A percentile compares a stretch with the other conserved stretches of the same genome.
Evolutionary conservation across 37 sponge, comb jelly and placozoan genomes (phyloP).

Genomic region (Aplysina aerophoba): DNA sequence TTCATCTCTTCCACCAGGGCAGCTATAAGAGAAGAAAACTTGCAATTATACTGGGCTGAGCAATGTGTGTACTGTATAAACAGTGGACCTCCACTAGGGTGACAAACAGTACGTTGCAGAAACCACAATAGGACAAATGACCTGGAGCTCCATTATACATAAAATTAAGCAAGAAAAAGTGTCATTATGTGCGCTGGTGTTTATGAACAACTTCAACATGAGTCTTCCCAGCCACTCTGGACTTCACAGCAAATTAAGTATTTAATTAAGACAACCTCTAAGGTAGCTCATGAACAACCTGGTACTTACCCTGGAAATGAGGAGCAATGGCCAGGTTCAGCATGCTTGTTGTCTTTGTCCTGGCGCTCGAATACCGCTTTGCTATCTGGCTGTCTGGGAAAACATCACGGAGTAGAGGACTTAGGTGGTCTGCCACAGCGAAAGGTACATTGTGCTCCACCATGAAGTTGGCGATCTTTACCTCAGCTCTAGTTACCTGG

Average conservation of each 20-base stretch:
- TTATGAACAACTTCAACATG: no score
- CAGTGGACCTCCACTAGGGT: background rate
- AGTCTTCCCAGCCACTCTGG: no score
- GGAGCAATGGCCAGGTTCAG: conserved; percentile 34
- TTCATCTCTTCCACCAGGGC: conserved; percentile 53
- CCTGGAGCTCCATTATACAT: background rate
- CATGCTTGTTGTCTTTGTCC: conserved; percentile 35
- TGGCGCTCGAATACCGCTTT: conserved; percentile 22
- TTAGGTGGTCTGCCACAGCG: conserved; percentile 39
- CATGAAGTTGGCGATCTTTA: conserved; percentile 29
- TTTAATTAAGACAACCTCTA: no score
- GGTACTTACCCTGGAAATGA: conserved; percentile 16
- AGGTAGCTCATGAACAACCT: background rate
- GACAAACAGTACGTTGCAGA: background rate
- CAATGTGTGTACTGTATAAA: background rate
- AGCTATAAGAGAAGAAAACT: conserved; percentile 22
- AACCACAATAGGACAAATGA: background rate
- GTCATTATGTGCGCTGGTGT: no score
- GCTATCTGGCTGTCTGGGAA: conserved; percentile 43
- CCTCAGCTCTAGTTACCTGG: conserved; percentile 33
- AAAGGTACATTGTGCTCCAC: conserved; percentile 40
- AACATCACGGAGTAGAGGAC: conserved; percentile 8
- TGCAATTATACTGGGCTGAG: background rate
- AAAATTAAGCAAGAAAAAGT: no score
- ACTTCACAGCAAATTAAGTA: no score